Evolutionary conservation across 2,797 vertebrate genomes (phyloP), one percentile per base, ranked within the genome.

Genomic region (Coracias cyanogaster): DNA sequence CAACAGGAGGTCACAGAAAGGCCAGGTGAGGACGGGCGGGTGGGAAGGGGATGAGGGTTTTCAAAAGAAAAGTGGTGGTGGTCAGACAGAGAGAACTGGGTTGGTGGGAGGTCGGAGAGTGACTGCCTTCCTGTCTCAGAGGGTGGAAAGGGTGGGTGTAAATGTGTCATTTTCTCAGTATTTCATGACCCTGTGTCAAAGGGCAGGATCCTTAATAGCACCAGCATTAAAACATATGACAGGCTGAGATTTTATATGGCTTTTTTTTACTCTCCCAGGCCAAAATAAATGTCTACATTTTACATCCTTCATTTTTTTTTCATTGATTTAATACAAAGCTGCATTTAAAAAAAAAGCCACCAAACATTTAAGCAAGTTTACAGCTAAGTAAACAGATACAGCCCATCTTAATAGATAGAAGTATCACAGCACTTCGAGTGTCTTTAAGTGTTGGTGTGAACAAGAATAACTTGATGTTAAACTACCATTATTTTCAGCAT

Each of bases 121-220:
- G 8, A 70, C 77, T 17, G 60, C 22, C 9, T 69, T 31, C 64
- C 51, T 13, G 2, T 48, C 28, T 22, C 62, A 61, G 70, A 46
- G 39, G 37, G 28, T 52, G 35, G 31, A 81, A 86, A 43, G 35
- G 64, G 9, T 39, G 55, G 48, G 35, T 43, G 24, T 82, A 84
- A 94, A 93, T 82, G 64, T 86, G 92, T 90, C 89, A 54, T 66
- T 74, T 82, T 31, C 37, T 86, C 81, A 35, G 86, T 82, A 55
- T 94, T 93, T 96, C 79, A 89, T 71, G 60, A 67, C 60, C 41
- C 37, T 3, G 6, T 78, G 86, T 92, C 91, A 83, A 93, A 89
- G 74, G 89, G 67, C 84, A 96, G 37, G 45, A 85, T 80, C 33
- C n/a, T 52, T 82, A 93, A 93, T 29, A 74, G 84, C 82, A 83